Conservation (phyloP, 2,888 invertebrate genomes). For the Thymelicus lineola region DNA sequence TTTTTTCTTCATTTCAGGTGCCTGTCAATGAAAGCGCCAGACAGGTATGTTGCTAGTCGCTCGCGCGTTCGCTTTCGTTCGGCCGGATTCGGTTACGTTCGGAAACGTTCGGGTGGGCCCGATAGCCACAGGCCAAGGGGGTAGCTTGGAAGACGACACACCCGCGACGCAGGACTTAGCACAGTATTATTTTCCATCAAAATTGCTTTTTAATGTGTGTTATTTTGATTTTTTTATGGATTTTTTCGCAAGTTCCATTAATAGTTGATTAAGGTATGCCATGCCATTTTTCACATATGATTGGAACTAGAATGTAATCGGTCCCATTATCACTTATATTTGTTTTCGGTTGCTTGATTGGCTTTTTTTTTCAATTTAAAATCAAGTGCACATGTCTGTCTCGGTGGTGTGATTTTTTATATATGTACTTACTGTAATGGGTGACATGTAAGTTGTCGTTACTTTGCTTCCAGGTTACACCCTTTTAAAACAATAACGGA, state of each 20-base stretch:
- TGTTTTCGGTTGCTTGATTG: conserved; percentile 67
- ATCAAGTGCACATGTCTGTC: conserved; percentile 71
- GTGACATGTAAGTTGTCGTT: conserved; percentile 81
- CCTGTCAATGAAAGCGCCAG: conserved; percentile 91
- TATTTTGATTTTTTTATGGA: conserved; percentile 62
- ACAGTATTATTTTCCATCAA: conserved; percentile 77
- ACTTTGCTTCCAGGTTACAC: conserved; percentile 84
- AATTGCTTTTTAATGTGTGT: conserved; percentile 83
- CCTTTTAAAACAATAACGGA: conserved; percentile 60
- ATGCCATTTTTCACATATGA: conserved; percentile 65
- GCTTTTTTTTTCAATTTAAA: conserved; percentile 54
- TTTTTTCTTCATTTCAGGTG: conserved; percentile 90
- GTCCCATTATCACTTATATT: conserved; percentile 53
- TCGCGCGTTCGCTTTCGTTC: conserved; percentile 79
- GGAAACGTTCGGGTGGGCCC: conserved; percentile 73
- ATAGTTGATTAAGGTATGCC: conserved; percentile 46
- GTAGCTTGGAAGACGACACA: conserved; percentile 83
- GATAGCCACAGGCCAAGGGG: conserved; percentile 73
- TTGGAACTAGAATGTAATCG: conserved; percentile 61
- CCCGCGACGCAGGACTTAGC: conserved; percentile 80
- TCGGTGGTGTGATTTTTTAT: conserved; percentile 77
- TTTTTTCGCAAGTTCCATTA: conserved; percentile 51
- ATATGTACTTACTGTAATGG: conserved; percentile 66
- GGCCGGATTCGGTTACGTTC: conserved; percentile 79
- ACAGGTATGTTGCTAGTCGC: conserved; percentile 87